Evolutionary conservation across 2,888 invertebrate species (phyloP).

Genomic region (Palloptera scutellata): DNA sequence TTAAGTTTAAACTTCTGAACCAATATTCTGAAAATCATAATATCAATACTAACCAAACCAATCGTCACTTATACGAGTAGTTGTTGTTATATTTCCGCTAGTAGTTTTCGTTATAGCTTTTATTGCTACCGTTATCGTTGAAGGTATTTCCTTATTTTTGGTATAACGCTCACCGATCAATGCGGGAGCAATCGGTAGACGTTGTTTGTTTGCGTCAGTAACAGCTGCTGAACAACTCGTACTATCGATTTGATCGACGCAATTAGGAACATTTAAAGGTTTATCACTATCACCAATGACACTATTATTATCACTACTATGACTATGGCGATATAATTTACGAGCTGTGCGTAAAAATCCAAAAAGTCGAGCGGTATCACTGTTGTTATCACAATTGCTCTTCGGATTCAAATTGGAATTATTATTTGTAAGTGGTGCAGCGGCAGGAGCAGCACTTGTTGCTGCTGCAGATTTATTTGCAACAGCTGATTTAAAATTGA

Average conservation of each 20-base stretch:
- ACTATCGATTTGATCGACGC: conserved; percentile 8
- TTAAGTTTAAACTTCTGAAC: no score
- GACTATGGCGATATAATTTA: conserved; percentile 45
- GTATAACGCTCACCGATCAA: conserved; percentile 17
- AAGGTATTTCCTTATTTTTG: conserved; percentile 22
- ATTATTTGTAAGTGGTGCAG: no score
- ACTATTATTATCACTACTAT: conserved; percentile 3
- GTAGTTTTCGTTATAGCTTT: conserved; percentile 37
- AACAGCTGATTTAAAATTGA: neutral
- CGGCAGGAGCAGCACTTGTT: no score
- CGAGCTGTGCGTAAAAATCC: conserved; percentile 54
- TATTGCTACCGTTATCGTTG: conserved; percentile 24
- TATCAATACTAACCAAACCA: conserved; percentile 56
- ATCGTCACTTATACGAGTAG: conserved; percentile 52
- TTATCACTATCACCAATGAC: neutral
- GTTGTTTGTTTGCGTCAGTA: conserved; percentile 29
- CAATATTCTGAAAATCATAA: no score
- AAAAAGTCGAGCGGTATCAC: conserved; percentile 44
- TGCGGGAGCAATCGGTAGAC: neutral
- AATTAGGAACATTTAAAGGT: neutral
- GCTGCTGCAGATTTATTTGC: no score
- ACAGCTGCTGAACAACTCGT: neutral
- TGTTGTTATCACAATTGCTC: no score
- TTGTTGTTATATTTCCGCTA: no score
- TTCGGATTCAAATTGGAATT: no score